These are phyloP conservation scores for Balaenoptera acutorostrata DNA, from an alignment of 2,113 vertebrate genomes.

Conservation along the genomic window DNA sequence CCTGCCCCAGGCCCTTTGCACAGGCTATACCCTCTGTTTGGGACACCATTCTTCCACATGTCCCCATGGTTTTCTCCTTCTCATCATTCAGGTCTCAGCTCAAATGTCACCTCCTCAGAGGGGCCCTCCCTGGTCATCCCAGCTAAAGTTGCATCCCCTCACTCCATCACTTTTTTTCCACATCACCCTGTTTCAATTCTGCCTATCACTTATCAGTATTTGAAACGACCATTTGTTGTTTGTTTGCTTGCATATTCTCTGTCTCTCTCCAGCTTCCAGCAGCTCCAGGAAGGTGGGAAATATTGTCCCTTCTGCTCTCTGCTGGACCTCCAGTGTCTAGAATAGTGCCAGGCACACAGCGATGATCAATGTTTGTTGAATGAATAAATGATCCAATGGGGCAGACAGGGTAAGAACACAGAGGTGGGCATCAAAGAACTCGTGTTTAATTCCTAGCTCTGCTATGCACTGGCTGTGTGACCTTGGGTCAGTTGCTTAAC, in stretches of 20 bases:
- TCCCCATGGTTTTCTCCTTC: too few species aligned
- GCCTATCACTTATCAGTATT: accelerated
- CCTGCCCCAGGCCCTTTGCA: slow-evolving; percentile 6
- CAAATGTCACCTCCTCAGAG: not conserved
- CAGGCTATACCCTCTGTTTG: accelerated
- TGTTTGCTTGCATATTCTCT: not conserved
- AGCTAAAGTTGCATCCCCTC: not conserved
- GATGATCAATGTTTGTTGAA: not conserved
- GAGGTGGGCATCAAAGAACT: not conserved
- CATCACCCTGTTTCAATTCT: not conserved
- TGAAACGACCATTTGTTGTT: not conserved
- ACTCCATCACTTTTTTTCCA: not conserved
- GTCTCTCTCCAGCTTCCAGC: not conserved
- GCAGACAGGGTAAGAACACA: not conserved
- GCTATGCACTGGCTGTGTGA: not conserved
- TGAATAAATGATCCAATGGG: not conserved
- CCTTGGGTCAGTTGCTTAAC: not conserved
- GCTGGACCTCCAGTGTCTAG: not conserved
- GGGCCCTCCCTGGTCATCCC: not conserved
- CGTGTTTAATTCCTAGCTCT: not conserved
- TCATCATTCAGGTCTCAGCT: not conserved
- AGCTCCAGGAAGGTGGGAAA: not conserved
- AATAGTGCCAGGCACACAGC: too few species aligned
- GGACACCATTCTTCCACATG: not conserved
- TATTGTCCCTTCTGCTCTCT: not conserved